These are phyloP conservation scores for Paraescarpia echinospica DNA, from an alignment of 1,140 invertebrate genomes.

Conservation along the genomic window DNA sequence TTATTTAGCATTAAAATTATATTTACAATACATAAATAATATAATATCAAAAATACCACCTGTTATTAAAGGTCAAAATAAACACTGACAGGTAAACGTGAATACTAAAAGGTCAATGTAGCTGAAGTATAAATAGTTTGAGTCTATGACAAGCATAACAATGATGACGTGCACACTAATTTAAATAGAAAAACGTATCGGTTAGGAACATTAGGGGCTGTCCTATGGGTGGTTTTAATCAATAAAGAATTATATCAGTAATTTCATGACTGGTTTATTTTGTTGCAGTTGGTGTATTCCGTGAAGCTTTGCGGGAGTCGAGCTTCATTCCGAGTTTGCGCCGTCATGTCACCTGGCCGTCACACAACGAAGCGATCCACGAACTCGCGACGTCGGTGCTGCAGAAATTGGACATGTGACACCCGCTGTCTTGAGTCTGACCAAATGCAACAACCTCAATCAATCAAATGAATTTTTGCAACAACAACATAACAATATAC, in stretches of 20 bases:
- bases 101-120: no score
- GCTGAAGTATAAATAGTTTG: neutral
- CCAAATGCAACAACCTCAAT: no score
- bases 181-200: neutral
- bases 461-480: no score
- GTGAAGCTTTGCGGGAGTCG: neutral
- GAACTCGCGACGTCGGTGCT: neutral
- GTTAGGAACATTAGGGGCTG: no score
- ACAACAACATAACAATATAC: no score
- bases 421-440: neutral
- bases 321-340: neutral
- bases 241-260: neutral
- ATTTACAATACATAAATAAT: no score
- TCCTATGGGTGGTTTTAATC: neutral
- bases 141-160: neutral
- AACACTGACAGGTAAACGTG: no score
- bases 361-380: neutral
- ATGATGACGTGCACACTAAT: neutral
- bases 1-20: no score
- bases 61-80: no score
- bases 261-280: neutral
- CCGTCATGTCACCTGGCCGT: neutral
- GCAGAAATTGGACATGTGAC: neutral
- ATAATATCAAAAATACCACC: no score
- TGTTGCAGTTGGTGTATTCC: neutral